These are phyloP conservation scores for Samia ricini DNA, from an alignment of 1,140 invertebrate genomes.

Conservation along the genomic window DNA sequence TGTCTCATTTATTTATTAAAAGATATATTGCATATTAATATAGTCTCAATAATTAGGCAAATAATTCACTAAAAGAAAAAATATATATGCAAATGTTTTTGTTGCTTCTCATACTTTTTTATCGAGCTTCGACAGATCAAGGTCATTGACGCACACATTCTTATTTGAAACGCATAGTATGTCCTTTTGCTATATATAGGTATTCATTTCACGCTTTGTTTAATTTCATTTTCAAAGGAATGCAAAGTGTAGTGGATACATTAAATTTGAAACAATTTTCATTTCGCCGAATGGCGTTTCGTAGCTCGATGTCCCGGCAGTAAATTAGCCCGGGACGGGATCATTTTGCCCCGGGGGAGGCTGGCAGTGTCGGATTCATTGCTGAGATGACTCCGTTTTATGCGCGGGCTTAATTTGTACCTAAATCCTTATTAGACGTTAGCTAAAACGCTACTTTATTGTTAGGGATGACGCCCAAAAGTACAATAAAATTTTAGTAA, in stretches of 20 bases:
- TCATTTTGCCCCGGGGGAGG: conserved; percentile 8
- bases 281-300: neutral
- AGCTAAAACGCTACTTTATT: conserved; percentile 6
- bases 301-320: conserved; percentile 9
- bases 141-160: too few relatives aligned
- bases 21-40: too few relatives aligned
- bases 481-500: neutral
- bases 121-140: too few relatives aligned
- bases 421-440: conserved; percentile 13
- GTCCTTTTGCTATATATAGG: too few relatives aligned
- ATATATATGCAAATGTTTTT: too few relatives aligned
- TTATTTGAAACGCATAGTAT: neutral
- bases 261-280: conserved; percentile 1
- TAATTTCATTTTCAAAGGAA: neutral
- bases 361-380: conserved; percentile 10
- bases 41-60: too few relatives aligned
- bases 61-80: too few relatives aligned
- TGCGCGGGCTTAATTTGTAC: conserved; percentile 14
- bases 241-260: neutral
- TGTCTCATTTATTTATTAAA: too few relatives aligned
- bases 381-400: conserved; percentile 10
- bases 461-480: neutral
- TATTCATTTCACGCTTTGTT: neutral
- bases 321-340: conserved; percentile 8
- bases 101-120: too few relatives aligned